Evolutionary conservation across 2,113 vertebrate genomes (phyloP).

Genomic region (Tychaedon coryphoeus): DNA sequence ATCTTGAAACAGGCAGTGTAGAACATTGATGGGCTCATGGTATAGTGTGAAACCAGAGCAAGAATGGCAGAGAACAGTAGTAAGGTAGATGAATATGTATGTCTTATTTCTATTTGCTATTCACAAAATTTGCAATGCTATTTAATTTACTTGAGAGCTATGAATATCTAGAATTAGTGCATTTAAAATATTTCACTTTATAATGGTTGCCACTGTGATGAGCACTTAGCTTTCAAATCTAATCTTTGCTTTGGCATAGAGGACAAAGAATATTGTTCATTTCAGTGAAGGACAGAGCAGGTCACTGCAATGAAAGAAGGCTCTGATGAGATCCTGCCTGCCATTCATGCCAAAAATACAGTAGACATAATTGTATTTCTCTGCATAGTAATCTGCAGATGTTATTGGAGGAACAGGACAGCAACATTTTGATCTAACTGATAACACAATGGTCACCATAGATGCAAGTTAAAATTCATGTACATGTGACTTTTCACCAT

Average conservation of each 20-base stretch:
- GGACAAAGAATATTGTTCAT: neutral
- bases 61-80: neutral
- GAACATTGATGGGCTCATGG: neutral
- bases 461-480: neutral
- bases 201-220: neutral
- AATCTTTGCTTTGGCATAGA: neutral
- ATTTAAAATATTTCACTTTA: constrained; percentile 14
- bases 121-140: neutral
- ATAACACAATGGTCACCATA: neutral
- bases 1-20: neutral
- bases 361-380: neutral
- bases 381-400: neutral
- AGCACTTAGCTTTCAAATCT: neutral
- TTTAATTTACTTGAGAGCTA: constrained; percentile 6
- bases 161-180: neutral
- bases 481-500: neutral
- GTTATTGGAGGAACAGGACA: neutral
- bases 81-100: neutral
- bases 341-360: neutral
- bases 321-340: neutral
- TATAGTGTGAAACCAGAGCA: neutral
- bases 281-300: constrained; percentile 8
- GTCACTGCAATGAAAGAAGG: neutral
- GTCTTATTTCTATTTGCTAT: neutral
- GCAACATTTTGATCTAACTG: neutral